phyloP scores from a whole-genome alignment of 2,797 vertebrate genomes.

The Echiichthys vipera region DNA sequence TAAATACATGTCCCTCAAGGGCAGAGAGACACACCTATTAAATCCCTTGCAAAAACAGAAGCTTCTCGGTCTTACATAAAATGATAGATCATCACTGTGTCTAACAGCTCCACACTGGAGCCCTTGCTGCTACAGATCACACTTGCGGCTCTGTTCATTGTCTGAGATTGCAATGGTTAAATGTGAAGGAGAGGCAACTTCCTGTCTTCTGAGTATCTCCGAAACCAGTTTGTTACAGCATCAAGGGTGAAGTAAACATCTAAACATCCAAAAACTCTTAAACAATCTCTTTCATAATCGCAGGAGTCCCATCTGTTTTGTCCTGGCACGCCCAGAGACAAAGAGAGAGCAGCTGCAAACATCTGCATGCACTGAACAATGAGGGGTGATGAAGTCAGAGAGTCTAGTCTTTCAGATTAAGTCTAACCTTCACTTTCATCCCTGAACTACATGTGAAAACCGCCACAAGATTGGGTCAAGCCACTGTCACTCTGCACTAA shows the following conservation, averaged over 20 bases:
- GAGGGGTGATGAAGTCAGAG: constrained; percentile 12
- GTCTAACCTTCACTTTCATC: background rate
- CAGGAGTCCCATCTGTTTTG: constrained; percentile 31
- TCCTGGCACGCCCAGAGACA: constrained; percentile 39
- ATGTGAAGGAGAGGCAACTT: constrained; percentile 28
- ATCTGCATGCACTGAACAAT: constrained; percentile 2
- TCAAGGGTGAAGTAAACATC: constrained; percentile 39
- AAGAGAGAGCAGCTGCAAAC: constrained; percentile 40
- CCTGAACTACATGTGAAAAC: background rate
- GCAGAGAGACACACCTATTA: constrained; percentile 24
- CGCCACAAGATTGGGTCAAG: background rate
- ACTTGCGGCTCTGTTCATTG: constrained; percentile 41
- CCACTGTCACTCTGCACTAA: background rate
- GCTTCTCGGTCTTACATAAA: constrained; percentile 39
- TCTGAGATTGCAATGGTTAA: constrained; percentile 33
- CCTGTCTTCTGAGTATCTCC: constrained; percentile 44
- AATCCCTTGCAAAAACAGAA: constrained; percentile 37
- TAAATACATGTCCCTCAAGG: too few relatives aligned
- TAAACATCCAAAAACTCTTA: constrained; percentile 29
- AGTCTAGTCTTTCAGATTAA: constrained; percentile 1
- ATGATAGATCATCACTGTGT: constrained; percentile 33
- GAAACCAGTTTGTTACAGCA: constrained; percentile 40
- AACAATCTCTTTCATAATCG: constrained; percentile 47
- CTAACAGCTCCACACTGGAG: constrained; percentile 13
- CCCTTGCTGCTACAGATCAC: constrained; percentile 14